phyloP scores from a whole-genome alignment of 2,113 vertebrate genomes.

The Morone saxatilis region DNA sequence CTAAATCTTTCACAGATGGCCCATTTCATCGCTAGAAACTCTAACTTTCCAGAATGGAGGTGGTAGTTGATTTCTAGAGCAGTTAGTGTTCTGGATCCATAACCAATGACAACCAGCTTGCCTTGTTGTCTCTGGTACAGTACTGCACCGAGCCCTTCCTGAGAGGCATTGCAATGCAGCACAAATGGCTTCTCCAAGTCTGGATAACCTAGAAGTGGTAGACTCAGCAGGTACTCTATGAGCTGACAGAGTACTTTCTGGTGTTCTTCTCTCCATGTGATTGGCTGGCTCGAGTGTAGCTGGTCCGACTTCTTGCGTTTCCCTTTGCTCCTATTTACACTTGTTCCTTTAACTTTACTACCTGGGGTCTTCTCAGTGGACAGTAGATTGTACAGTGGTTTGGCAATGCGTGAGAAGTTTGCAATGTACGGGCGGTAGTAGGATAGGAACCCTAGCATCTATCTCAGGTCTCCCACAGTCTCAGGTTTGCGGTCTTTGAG shows the following conservation, averaged over 20 bases:
- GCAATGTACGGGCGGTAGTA: background rate
- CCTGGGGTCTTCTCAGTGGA: background rate
- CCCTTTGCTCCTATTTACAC: background rate
- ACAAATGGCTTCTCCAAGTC: slow-evolving; percentile 2
- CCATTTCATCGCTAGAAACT: background rate
- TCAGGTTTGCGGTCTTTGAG: background rate
- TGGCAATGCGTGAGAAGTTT: background rate
- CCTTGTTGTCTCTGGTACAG: background rate
- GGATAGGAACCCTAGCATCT: slow-evolving; percentile 7
- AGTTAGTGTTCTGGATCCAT: background rate
- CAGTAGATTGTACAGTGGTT: background rate
- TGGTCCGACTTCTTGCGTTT: background rate
- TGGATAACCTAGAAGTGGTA: background rate
- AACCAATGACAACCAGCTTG: background rate
- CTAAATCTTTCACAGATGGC: too few species aligned
- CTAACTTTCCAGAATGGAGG: background rate
- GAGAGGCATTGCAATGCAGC: background rate
- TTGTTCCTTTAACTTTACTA: background rate
- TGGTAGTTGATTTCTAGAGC: background rate
- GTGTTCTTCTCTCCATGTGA: background rate
- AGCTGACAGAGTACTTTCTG: background rate
- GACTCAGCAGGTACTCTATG: background rate
- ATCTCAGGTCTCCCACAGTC: background rate
- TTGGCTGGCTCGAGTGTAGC: background rate
- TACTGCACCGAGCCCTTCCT: slow-evolving; percentile 5